phyloP scores from a whole-genome alignment of 2,113 vertebrate genomes.

The Tragelaphus scriptus region DNA sequence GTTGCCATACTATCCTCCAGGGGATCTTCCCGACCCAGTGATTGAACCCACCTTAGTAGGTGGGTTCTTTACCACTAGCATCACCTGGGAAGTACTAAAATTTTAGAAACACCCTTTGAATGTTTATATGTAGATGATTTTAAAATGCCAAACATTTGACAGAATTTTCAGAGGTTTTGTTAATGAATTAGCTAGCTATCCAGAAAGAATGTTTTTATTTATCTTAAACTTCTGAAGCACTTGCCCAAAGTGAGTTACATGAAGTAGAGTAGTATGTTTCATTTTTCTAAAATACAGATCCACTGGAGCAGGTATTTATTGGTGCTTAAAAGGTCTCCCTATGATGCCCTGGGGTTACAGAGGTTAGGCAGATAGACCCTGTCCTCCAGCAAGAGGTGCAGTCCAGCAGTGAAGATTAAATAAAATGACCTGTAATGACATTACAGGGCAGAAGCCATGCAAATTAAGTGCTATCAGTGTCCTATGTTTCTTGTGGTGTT shows the following conservation, averaged over 20 bases:
- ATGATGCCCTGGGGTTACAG: background rate
- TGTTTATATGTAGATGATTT: background rate
- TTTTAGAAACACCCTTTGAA: background rate
- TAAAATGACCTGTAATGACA: background rate
- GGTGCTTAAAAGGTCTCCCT: background rate
- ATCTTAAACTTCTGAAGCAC: background rate
- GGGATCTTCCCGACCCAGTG: background rate
- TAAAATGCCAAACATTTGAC: background rate
- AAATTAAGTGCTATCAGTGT: background rate
- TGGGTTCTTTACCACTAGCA: background rate
- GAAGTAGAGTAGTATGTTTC: background rate
- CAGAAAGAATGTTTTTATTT: background rate
- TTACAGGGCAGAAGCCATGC: background rate
- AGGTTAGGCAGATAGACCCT: background rate
- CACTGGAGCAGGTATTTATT: background rate
- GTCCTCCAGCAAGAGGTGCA: background rate
- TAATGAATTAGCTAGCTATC: background rate
- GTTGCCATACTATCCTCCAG: background rate
- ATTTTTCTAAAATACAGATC: slow-evolving; percentile 4
- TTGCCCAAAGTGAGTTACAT: background rate
- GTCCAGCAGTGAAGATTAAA: background rate
- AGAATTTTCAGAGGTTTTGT: background rate
- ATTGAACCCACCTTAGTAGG: background rate
- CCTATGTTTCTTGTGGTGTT: background rate
- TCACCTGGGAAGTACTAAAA: background rate